Base-by-base conservation (phyloP, 2,113 vertebrate genomes). In the Cervus canadensis region DNA sequence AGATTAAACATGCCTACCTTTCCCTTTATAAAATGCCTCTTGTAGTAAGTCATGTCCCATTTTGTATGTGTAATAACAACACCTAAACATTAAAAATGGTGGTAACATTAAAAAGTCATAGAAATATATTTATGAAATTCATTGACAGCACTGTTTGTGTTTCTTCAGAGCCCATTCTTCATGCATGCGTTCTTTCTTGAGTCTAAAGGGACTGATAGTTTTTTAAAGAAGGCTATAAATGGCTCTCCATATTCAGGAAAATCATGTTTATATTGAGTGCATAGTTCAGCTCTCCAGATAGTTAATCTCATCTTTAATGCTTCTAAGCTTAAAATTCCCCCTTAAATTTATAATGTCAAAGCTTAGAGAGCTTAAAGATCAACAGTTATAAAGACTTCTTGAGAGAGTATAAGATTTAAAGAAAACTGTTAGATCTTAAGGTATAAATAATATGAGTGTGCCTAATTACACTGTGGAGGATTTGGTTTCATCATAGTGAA, bases 391-490 rank as follows among this genome's bases (percentile, higher is more conserved):
- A 91, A 87, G 78, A 74, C 87, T 96, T 94, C 43, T 56, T 87
- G 62, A 14, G 26, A 96, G 89, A 93, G 23, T n/a, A 1, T 92
- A 71, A 89, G 60, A 83, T 93, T 93, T 93, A 87, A 97, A 90
- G 54, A 88, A 96, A 92, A 86, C 30, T 87, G 16, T 62, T 94
- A 56, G 74, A 57, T 97, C 76, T 30, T 54, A 30, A 90, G 21
- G 13, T 62, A 52, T 6, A 67, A 33, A 83, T 91, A 43, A 45
- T 15, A 48, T 48, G 30, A 28, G 15, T 71, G 5, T 64, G 25
- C n/a, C 45, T 84, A 54, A 89, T 84, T 90, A 83, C 43, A 43
- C 45, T 6, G 23, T 64, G 10, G 43, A 90, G 92, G 93, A 67
- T 88, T 84, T 93, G 62, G 13, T 56, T 92, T 85, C 82, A 82